Base-by-base conservation (phyloP, 2,797 vertebrate genomes). In the Coreius guichenoti region DNA sequence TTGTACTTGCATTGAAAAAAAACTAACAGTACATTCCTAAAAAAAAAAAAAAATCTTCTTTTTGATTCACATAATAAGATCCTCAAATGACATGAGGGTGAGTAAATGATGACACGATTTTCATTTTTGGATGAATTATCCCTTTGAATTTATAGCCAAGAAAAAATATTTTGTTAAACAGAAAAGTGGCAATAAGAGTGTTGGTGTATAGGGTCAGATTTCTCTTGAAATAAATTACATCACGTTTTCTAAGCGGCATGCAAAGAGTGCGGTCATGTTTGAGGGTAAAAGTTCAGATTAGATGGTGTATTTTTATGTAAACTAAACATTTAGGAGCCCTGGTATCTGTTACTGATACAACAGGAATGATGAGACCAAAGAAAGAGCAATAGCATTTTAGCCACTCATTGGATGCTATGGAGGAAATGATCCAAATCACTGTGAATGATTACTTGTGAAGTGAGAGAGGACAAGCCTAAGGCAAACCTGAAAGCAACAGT, bases 401-500 rank as follows among this genome's bases (percentile, higher is more conserved):
- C 4, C 54, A 8, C 47, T 73, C 74, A 68, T 45, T 78, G 63
- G 17, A 77, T 36, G 49, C 68, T 26, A n/a, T 75, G 23, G 26
- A 51, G 14, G 45, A 76, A 78, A 84, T 69, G 17, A 77, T 84
- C 49, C 65, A 43, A 29, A 69, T 58, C n/a, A 21, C 69, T 36
- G 39, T 63, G 61, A 67, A 69, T 33, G 80, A 70, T 63, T 51
- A 51, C 14, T 13, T 51, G 31, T 83, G 8, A 63, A 65, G 58
- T 36, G 21, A 45, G 21, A 29, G 29, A 58, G 29, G 21, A 39
- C 23, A 65, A 49, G 17, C 56, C 51, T 78, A 54, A 65, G 47
- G 17, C 16, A 76, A 76, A 36, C 29, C 67, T 80, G 58, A 63
- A 80, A 39, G 11, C 19, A 72, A 65, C 51, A 33, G 9, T 36